phyloP scores from a whole-genome alignment of 2,888 invertebrate species.

The Andricus quercusramuli region DNA sequence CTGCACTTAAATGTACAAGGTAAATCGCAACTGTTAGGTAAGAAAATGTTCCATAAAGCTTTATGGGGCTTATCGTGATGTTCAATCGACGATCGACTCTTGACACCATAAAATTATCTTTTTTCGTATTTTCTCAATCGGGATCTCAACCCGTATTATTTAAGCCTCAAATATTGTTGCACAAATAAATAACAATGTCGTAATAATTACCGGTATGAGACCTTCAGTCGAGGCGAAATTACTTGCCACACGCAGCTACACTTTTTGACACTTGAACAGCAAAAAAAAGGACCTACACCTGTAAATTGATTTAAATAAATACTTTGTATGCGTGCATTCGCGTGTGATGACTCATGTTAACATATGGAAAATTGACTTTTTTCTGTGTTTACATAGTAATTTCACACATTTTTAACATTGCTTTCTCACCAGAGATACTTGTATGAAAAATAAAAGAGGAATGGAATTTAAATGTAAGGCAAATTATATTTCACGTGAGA shows the following conservation, averaged over 20 bases:
- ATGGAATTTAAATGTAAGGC: no score
- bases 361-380: background rate
- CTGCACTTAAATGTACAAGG: background rate
- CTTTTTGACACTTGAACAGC: background rate
- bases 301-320: slow-evolving; percentile 16
- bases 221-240: slow-evolving; percentile 24
- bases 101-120: slow-evolving; percentile 31
- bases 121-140: slow-evolving; percentile 6
- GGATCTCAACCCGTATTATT: slow-evolving; percentile 33
- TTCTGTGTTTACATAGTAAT: background rate
- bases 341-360: slow-evolving; percentile 2
- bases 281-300: background rate
- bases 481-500: no score
- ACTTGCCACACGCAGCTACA: background rate
- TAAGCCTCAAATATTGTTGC: slow-evolving; percentile 20
- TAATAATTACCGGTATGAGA: slow-evolving; percentile 20
- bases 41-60: background rate
- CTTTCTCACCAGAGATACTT: no score
- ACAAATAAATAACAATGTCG: slow-evolving; percentile 15
- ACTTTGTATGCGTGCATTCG: background rate
- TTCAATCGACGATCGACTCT: background rate
- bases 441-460: no score
- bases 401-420: background rate
- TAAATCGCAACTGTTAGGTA: background rate
- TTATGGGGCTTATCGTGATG: background rate